These are phyloP conservation scores for Lampris megalopsis DNA, from an alignment of 2,113 vertebrate genomes.

Conservation along the genomic window DNA sequence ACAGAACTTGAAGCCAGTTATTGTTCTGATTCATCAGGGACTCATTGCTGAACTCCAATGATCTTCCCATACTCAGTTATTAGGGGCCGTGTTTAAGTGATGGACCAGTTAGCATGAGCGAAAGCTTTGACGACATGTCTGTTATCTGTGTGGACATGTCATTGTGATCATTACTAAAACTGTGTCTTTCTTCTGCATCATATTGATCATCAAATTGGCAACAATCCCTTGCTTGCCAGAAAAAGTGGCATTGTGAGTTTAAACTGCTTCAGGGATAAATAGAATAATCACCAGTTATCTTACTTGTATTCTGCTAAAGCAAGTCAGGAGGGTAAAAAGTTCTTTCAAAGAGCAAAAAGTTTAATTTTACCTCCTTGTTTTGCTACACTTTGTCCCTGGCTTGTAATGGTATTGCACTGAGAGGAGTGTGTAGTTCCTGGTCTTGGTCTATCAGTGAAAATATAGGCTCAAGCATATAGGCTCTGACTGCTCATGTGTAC, in stretches of 20 bases:
- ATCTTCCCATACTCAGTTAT: slow-evolving; percentile 33
- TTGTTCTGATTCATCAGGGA: slow-evolving; percentile 68
- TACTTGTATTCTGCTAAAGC: slow-evolving; percentile 41
- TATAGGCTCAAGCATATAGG: slow-evolving; percentile 48
- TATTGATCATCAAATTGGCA: slow-evolving; percentile 40
- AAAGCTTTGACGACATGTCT: slow-evolving; percentile 9
- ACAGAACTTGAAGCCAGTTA: slow-evolving; percentile 43
- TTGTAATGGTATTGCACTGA: slow-evolving; percentile 44
- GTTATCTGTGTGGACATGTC: slow-evolving; percentile 8
- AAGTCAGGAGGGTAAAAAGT: too few species aligned
- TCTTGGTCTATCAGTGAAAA: slow-evolving; percentile 48
- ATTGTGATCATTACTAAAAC: slow-evolving; percentile 9
- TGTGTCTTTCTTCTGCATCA: slow-evolving; percentile 1
- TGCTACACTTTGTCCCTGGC: slow-evolving; percentile 31
- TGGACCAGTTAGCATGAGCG: slow-evolving; percentile 33
- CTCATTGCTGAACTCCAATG: slow-evolving; percentile 41
- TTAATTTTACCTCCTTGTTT: background rate
- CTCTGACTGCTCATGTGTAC: slow-evolving; percentile 57
- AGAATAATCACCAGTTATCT: slow-evolving; percentile 36
- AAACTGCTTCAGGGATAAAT: slow-evolving; percentile 33
- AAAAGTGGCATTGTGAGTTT: background rate
- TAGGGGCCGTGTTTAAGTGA: slow-evolving; percentile 31
- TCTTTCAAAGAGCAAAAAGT: slow-evolving; percentile 12
- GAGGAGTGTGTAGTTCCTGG: slow-evolving; percentile 37
- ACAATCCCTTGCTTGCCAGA: slow-evolving; percentile 10